Percentiles rank a stretch among this genome's conserved stretches.
phyloP scores from a whole-genome alignment of 2,113 vertebrate species.

The Lathamus discolor region DNA sequence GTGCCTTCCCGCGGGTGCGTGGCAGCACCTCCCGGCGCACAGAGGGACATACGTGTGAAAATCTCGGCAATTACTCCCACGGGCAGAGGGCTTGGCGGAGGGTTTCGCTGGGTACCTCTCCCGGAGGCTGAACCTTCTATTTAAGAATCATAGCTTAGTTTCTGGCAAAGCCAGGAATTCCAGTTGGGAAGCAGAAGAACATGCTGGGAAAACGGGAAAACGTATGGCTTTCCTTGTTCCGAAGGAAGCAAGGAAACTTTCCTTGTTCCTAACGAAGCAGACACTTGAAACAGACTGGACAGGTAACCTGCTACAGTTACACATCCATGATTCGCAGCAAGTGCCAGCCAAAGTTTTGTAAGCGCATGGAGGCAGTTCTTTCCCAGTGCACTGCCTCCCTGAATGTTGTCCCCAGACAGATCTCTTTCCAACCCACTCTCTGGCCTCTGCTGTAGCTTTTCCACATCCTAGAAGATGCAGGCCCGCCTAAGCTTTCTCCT shows the following conservation, averaged over 20 bases:
- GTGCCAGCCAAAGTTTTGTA: background rate
- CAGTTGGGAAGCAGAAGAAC: background rate
- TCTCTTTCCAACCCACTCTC: background rate
- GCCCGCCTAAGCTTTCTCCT: background rate
- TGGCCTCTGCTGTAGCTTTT: background rate
- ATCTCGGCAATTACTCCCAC: background rate
- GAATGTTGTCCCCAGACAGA: background rate
- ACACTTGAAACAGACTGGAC: background rate
- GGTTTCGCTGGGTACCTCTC: background rate
- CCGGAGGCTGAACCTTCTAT: background rate
- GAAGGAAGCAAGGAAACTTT: background rate
- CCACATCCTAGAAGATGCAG: background rate
- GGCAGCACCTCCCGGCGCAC: background rate
- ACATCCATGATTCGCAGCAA: rapidly evolving
- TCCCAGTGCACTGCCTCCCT: background rate
- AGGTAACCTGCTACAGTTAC: background rate
- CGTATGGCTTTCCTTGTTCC: background rate
- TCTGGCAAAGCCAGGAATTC: background rate
- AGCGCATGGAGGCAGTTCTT: background rate
- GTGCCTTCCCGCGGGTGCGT: no score
- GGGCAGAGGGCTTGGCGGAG: background rate
- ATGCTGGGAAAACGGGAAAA: background rate
- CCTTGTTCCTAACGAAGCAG: background rate
- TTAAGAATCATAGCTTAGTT: background rate
- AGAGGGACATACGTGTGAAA: background rate